These are phyloP conservation scores for Archips crataeganus DNA, from an alignment of 2,888 invertebrate species.

Conservation along the genomic window DNA sequence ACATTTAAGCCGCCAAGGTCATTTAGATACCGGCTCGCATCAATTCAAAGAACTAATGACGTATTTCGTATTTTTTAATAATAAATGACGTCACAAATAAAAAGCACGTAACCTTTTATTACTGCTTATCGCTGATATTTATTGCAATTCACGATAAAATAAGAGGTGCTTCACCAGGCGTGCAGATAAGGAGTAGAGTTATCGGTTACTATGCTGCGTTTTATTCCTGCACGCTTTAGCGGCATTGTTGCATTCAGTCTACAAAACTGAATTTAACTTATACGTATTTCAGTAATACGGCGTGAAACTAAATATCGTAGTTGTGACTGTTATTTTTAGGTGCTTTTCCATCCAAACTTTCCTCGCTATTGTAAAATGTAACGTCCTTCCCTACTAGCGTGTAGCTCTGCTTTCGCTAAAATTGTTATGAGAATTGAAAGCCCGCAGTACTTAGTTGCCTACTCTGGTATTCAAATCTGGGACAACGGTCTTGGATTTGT, in stretches of 20 bases:
- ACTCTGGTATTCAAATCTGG: slow-evolving; percentile 50
- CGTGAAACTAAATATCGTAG: slow-evolving; percentile 20
- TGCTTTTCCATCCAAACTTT: slow-evolving; percentile 33
- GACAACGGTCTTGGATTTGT: slow-evolving; percentile 38
- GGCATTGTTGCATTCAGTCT: background rate
- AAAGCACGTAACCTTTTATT: slow-evolving; percentile 66
- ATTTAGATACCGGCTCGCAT: background rate
- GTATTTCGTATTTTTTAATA: slow-evolving; percentile 21
- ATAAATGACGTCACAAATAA: slow-evolving; percentile 61
- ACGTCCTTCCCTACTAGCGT: slow-evolving; percentile 17
- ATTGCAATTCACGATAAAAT: slow-evolving; percentile 72
- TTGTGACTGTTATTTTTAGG: slow-evolving; percentile 24
- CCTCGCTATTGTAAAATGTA: slow-evolving; percentile 28
- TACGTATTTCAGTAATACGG: background rate
- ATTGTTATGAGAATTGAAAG: slow-evolving; percentile 45
- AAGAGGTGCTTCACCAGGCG: slow-evolving; percentile 65
- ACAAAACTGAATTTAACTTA: slow-evolving; percentile 25
- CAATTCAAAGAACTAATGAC: background rate
- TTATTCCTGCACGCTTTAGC: slow-evolving; percentile 30
- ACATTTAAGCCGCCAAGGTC: slow-evolving; percentile 1
- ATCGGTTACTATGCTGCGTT: slow-evolving; percentile 55
- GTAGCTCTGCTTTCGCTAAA: slow-evolving; percentile 23
- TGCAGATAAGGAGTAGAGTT: slow-evolving; percentile 58
- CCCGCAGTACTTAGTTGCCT: slow-evolving; percentile 46
- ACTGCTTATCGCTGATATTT: slow-evolving; percentile 70